phyloP scores from a whole-genome alignment of 2,797 vertebrate genomes.

The Leucoraja ocellata region DNA sequence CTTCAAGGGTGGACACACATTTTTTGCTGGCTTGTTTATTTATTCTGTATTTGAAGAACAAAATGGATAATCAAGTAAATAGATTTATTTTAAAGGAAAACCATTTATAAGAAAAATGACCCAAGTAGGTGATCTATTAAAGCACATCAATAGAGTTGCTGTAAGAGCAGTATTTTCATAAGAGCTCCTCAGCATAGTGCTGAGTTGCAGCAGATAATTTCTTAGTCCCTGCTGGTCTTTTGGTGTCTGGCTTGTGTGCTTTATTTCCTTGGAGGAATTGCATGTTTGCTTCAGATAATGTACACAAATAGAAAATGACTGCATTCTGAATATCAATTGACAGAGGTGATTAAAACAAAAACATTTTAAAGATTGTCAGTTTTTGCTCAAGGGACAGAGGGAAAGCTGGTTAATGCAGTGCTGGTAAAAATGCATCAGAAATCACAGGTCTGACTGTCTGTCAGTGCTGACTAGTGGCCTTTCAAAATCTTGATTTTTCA shows the following conservation, averaged over 20 bases:
- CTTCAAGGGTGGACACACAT: background rate
- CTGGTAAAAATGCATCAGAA: constrained; percentile 19
- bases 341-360: constrained; percentile 31
- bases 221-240: constrained; percentile 1
- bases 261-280: background rate
- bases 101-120: background rate
- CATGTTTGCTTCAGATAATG: constrained; percentile 30
- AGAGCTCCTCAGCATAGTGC: background rate
- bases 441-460: background rate
- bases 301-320: background rate
- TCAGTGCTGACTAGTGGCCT: background rate
- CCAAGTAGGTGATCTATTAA: background rate
- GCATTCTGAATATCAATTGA: constrained; percentile 29
- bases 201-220: constrained; percentile 17
- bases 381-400: constrained; percentile 9
- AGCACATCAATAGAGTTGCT: background rate
- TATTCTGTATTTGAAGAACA: background rate
- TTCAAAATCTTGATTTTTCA: background rate
- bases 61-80: background rate
- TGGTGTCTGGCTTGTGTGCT: background rate
- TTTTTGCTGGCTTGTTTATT: background rate
- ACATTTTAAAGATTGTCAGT: constrained; percentile 29
- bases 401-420: constrained; percentile 19
- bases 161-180: background rate
- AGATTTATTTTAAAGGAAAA: background rate